Percentiles rank a stretch among this genome's conserved stretches.
phyloP scores from a whole-genome alignment of 2,113 vertebrate genomes.

The Eudyptes chrysolophus region DNA sequence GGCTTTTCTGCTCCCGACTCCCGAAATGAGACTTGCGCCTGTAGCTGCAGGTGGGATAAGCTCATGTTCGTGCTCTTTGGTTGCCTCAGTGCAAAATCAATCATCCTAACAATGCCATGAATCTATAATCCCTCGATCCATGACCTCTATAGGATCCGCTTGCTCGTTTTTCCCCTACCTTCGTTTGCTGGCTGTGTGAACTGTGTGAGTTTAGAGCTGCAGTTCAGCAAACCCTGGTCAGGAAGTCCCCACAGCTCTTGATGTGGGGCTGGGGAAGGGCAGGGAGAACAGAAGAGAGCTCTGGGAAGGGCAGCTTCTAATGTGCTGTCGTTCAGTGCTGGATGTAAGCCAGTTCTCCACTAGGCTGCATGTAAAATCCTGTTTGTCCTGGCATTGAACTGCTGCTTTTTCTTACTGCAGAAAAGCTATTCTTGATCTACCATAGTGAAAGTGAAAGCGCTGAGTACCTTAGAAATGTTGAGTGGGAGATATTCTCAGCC shows the following conservation, averaged over 20 bases:
- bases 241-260: neutral
- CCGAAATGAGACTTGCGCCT: neutral
- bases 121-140: accelerated
- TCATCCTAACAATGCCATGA: accelerated
- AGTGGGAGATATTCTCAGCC: neutral
- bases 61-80: neutral
- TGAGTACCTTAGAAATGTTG: neutral
- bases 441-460: neutral
- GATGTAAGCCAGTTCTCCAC: neutral
- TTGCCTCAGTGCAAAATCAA: neutral
- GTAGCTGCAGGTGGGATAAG: neutral
- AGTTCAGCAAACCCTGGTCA: neutral
- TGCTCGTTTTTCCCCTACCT: neutral
- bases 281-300: neutral
- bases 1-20: neutral
- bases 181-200: neutral
- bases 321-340: neutral
- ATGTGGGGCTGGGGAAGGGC: neutral
- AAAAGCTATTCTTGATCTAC: neutral
- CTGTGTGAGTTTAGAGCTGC: neutral
- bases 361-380: neutral
- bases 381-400: neutral
- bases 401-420: neutral
- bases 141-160: accelerated
- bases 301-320: neutral